Evolutionary conservation across 1,140 invertebrate genomes (phyloP).

Genomic region (Neodiprion fabricii): DNA sequence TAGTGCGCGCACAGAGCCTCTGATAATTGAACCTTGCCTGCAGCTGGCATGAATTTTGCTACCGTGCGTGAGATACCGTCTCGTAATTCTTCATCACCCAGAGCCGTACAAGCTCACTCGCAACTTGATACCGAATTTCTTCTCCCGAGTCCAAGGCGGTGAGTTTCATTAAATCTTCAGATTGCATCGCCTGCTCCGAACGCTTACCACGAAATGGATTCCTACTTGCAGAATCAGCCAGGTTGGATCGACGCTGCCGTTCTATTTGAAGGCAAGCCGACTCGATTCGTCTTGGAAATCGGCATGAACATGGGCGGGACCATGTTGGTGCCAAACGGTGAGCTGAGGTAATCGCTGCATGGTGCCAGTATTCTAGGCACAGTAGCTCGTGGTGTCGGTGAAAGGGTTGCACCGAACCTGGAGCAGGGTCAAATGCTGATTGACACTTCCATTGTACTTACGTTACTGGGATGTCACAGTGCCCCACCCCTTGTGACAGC

Average conservation of each 20-base stretch:
- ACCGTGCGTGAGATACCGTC: not conserved
- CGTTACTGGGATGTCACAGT: not conserved
- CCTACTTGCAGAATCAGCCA: not conserved
- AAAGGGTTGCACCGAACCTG: slow-evolving; percentile 5
- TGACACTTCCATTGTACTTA: not conserved
- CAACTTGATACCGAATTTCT: no score
- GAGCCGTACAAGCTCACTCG: no score
- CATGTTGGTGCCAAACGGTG: not conserved
- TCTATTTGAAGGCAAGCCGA: not conserved
- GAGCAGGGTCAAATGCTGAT: slow-evolving; percentile 14
- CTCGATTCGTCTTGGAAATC: not conserved
- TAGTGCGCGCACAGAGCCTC: no score
- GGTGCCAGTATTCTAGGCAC: not conserved
- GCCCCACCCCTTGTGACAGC: not conserved
- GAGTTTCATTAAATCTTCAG: not conserved
- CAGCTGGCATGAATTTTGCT: not conserved
- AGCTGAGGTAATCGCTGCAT: not conserved
- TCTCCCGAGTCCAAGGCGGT: not conserved
- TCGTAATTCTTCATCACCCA: not conserved
- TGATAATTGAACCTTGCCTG: not conserved
- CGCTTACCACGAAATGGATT: not conserved
- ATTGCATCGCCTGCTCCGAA: not conserved
- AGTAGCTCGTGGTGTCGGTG: not conserved
- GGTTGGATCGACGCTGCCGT: not conserved
- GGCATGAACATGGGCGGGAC: not conserved